Evolutionary conservation across 2,113 vertebrate species (phyloP).

Genomic region (Lasiurus borealis): DNA sequence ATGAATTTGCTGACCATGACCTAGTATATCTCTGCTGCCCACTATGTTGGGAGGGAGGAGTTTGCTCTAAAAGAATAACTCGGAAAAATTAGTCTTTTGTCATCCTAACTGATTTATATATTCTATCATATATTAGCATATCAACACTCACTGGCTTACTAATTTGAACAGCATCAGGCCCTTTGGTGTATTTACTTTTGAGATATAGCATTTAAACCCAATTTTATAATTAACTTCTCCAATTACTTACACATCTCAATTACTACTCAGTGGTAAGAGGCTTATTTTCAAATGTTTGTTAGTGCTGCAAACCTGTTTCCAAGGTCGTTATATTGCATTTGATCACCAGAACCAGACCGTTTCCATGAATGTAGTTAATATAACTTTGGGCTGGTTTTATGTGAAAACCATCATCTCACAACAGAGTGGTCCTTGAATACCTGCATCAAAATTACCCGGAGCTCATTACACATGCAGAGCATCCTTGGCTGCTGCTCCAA

Average conservation of each 20-base stretch:
- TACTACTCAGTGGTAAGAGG: not conserved
- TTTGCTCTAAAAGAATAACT: slow-evolving; percentile 3
- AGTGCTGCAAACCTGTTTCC: not conserved
- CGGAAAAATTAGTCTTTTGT: not conserved
- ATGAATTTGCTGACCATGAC: no score
- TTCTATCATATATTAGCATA: no score
- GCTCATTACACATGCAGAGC: not conserved
- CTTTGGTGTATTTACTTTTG: not conserved
- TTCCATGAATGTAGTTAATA: not conserved
- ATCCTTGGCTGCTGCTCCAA: not conserved
- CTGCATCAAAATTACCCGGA: not conserved
- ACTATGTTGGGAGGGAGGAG: rapidly evolving
- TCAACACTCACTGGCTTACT: not conserved
- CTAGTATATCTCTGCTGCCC: not conserved
- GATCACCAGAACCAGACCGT: not conserved
- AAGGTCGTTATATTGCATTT: not conserved
- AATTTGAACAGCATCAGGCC: not conserved
- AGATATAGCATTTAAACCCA: not conserved
- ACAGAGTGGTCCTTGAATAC: not conserved
- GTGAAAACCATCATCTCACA: not conserved
- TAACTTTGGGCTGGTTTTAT: not conserved
- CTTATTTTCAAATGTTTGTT: slow-evolving; percentile 45
- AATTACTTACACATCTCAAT: slow-evolving; percentile 10
- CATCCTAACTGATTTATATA: not conserved
- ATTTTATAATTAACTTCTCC: slow-evolving; percentile 47